Evolutionary conservation across 2,888 invertebrate species (phyloP).

Genomic region (Chymomyza fuscimana): DNA sequence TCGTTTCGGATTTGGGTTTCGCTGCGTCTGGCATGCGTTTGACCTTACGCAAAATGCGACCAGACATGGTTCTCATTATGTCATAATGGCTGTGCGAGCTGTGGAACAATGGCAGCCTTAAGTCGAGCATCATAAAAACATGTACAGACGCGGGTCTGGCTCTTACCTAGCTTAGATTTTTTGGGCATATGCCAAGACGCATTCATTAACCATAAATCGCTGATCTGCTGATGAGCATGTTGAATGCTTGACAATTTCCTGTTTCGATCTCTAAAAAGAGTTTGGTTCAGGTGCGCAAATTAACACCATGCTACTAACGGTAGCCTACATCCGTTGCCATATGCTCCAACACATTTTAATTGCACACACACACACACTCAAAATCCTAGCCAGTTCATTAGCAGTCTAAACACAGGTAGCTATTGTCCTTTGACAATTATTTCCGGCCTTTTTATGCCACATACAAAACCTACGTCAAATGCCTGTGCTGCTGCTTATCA

Average conservation of each 20-base stretch:
- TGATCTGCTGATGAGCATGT: background rate
- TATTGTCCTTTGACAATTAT: slow-evolving; percentile 64
- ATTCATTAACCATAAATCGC: slow-evolving; percentile 1
- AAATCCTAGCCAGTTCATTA: slow-evolving; percentile 42
- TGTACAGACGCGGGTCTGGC: slow-evolving; percentile 24
- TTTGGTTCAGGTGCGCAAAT: slow-evolving; percentile 4
- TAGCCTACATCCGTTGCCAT: slow-evolving; percentile 59
- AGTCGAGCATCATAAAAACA: slow-evolving; percentile 33
- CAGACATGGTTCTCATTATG: slow-evolving; percentile 42
- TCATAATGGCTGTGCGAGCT: slow-evolving; percentile 51
- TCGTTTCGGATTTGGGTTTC: slow-evolving; percentile 19
- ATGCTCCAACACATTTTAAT: slow-evolving; percentile 48
- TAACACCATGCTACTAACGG: slow-evolving; percentile 48
- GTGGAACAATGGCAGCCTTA: slow-evolving; percentile 40
- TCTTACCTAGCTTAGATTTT: background rate
- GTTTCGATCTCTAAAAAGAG: slow-evolving; percentile 9
- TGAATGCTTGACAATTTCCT: slow-evolving; percentile 15
- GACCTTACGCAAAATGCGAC: slow-evolving; percentile 43
- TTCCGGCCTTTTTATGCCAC: slow-evolving; percentile 52
- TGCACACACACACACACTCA: slow-evolving; percentile 21
- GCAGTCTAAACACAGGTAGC: slow-evolving; percentile 64
- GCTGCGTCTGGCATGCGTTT: slow-evolving; percentile 24
- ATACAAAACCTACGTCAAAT: slow-evolving; percentile 13
- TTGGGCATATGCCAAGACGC: background rate
- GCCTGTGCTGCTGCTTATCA: slow-evolving; percentile 52